Conservation (phyloP, 1,140 invertebrate genomes). For the Doryteuthis pealeii region DNA sequence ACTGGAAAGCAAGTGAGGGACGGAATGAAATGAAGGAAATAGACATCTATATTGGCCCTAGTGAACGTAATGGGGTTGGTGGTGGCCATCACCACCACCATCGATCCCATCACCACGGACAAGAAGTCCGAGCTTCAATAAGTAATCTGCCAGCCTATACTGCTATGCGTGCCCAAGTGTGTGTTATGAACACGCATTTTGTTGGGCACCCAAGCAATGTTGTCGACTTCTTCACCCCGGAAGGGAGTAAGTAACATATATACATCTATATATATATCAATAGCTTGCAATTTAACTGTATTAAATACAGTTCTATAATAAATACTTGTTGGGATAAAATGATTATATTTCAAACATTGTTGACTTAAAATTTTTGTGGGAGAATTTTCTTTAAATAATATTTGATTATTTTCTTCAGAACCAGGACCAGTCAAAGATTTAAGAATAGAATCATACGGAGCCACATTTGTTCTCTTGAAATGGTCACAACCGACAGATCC, state of each 20-base stretch:
- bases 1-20: conserved; percentile 51
- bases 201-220: conserved; percentile 86
- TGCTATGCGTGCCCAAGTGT: conserved; percentile 85
- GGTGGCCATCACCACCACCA: background rate
- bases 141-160: conserved; percentile 67
- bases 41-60: conserved; percentile 31
- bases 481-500: conserved; percentile 92
- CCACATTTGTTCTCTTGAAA: conserved; percentile 81
- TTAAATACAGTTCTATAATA: too few relatives aligned
- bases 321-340: too few relatives aligned
- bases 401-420: conserved; percentile 58
- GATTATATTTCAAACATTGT: too few relatives aligned
- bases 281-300: too few relatives aligned
- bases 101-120: background rate
- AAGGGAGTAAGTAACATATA: conserved; percentile 63
- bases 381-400: too few relatives aligned
- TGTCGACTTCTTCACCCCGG: conserved; percentile 84
- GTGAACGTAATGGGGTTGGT: background rate
- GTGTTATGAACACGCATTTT: conserved; percentile 87
- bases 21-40: conserved; percentile 47
- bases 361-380: too few relatives aligned
- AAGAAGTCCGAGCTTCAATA: conserved; percentile 38
- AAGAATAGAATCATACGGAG: conserved; percentile 82
- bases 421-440: conserved; percentile 86
- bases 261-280: too few relatives aligned